Conservation (phyloP, 2,797 vertebrate genomes). For the Eptatretus atami region DNA sequence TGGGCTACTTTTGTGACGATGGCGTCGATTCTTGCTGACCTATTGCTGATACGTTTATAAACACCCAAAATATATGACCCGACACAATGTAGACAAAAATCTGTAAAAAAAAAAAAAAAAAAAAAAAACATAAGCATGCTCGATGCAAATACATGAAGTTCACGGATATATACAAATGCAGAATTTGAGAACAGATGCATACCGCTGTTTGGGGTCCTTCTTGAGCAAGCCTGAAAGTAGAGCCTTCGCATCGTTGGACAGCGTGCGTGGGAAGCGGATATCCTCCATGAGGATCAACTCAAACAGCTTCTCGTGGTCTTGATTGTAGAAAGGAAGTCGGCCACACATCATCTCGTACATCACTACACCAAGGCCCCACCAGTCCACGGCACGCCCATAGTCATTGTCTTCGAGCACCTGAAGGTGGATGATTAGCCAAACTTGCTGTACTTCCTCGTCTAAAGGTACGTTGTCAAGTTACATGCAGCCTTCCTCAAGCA, state of each 20-base stretch:
- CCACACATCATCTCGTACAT: conserved; percentile 99
- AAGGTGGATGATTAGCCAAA: conserved; percentile 7
- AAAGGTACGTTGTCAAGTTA: conserved; percentile 7
- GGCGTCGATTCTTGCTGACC: no score
- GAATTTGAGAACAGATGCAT: neutral
- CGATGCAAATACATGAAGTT: no score
- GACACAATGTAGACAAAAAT: no score
- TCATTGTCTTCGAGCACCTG: conserved; percentile 89
- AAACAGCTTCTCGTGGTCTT: conserved; percentile 86
- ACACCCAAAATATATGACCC: no score
- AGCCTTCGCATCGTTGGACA: conserved; percentile 50
- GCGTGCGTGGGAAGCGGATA: conserved; percentile 67
- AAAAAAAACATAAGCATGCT: no score
- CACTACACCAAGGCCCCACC: conserved; percentile 87
- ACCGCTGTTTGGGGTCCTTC: conserved; percentile 76
- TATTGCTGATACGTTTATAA: no score
- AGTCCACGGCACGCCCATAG: conserved; percentile 73
- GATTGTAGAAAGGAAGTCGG: conserved; percentile 75
- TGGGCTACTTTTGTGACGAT: no score
- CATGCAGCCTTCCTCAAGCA: neutral
- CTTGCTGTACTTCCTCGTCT: no score
- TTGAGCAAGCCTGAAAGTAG: conserved; percentile 67
- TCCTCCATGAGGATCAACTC: conserved; percentile 93
- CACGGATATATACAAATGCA: no score
- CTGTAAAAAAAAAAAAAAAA: no score